Base-by-base conservation (phyloP, 2,888 invertebrate genomes). In the Apodemia mormo region DNA sequence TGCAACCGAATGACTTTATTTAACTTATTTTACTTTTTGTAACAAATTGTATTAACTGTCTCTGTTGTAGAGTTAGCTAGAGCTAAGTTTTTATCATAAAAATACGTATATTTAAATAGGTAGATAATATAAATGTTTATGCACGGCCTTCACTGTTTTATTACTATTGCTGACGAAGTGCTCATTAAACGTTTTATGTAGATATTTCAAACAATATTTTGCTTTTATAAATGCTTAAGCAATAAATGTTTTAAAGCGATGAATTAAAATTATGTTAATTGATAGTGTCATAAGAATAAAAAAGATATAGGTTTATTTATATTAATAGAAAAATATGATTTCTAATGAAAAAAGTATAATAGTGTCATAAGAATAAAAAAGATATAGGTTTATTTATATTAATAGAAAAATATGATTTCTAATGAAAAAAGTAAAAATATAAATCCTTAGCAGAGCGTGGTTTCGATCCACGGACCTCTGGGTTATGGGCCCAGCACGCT, bases 391-490 rank as follows among this genome's bases (percentile, higher is more conserved):
- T 1, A 8, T 8, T 40, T 14, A 52, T 52, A 5, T 52, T 52
- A n/a, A 5, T 14, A 52, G 1, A 52, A 52, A 52, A 52, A 14
- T 52, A 52, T 52, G 52, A 52, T 4, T 52, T 14, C 3, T 52
- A 14, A 52, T 52, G 14, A 8, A 40, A 40, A 40, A 40, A 40
- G 8, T 40, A 1, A 45, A 45, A 43, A 43, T 2, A 45, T 12
- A 40, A 5, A 5, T 45, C 1, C 14, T 49, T 95, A 95, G 95
- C 95, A 95, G 95, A 95, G 96, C 96, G 96, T 96, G 96, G 96
- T 96, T 96, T 96, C 96, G 96, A 96, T 96, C 96, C 96, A 96
- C 97, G 96, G 96, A 97, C 96, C 96, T 97, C 96, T 97, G 96
- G 96, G 96, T 96, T 96, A 96, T 96, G 96, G 95, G 96, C 96